phyloP scores from a whole-genome alignment of 2,113 vertebrate genomes.

The Motacilla alba region DNA sequence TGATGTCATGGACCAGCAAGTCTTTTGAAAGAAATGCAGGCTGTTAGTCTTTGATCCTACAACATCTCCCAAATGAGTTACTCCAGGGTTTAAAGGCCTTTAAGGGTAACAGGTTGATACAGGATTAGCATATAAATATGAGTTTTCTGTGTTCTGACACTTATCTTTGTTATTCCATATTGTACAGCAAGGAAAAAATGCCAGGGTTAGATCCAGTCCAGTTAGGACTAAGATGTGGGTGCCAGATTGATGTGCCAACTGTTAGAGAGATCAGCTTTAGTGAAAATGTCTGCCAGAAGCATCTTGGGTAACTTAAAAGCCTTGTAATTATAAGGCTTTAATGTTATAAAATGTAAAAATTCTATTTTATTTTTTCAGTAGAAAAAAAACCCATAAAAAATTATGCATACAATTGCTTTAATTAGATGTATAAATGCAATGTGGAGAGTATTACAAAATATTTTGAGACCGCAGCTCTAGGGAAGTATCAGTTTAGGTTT shows the following conservation, averaged over 20 bases:
- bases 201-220: not conserved
- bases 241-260: not conserved
- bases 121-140: not conserved
- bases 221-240: not conserved
- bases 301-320: not conserved
- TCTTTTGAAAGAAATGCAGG: not conserved
- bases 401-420: not conserved
- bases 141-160: not conserved
- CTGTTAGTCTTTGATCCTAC: not conserved
- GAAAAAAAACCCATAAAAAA: not conserved
- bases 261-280: not conserved
- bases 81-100: not conserved
- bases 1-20: not conserved
- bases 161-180: conserved; percentile 24
- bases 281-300: not conserved
- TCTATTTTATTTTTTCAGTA: not conserved
- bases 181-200: not conserved
- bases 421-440: not conserved
- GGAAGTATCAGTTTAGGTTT: not conserved
- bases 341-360: no score
- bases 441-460: not conserved
- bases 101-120: not conserved
- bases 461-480: not conserved
- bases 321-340: not conserved
- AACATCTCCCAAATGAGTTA: not conserved